Evolutionary conservation across 2,797 vertebrate species (phyloP), one percentile per base, ranked within the genome.

Genomic region (Sparus aurata): DNA sequence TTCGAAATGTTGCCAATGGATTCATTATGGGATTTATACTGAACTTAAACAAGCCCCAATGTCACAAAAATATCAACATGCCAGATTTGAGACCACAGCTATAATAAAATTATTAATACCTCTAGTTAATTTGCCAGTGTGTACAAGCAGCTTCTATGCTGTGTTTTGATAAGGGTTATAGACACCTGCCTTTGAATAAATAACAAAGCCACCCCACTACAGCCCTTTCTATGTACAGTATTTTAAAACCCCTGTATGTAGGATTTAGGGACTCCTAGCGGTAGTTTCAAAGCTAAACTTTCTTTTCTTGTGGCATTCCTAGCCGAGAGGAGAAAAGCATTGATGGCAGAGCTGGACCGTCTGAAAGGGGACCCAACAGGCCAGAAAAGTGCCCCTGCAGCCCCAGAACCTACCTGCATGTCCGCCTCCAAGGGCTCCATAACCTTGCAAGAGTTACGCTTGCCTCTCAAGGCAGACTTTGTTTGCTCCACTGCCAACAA

Each of bases 401-500:
- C 75, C 8, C 69, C 71, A 22, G 84, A 86, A 12, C 49, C 87
- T 15, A 17, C 62, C 0, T 83, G 88, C 22, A 77, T 91, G 79
- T 83, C 91, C 4, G 96, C 98, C 25, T 98, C 98, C 55, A 97
- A 89, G 66, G 98, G 98, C 58, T 97, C 96, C 27, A 90, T 99
- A 82, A 95, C 94, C 20, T 88, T 99, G 82, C 96, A 96, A 73
- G 98, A 99, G 86, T 90, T 99, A 3, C 95, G 97, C 38, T 94
- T 99, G 77, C 98, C 98, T 71, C 96, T 99, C 0, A 99, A 99
- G 92, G 97, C 98, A 13, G 98, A 99, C 72, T 99, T 99, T 88
- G 96, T 99, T 11, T 99, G 98, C 49, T 94, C 96, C 63, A 94
- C 94, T 0, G 94, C 92, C 83, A 97, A 96, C 89, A 98, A 96